Percentiles rank a stretch among this genome's conserved stretches.
phyloP scores from a whole-genome alignment of 2,888 invertebrate genomes.

The Tricholauxania praeusta region DNA sequence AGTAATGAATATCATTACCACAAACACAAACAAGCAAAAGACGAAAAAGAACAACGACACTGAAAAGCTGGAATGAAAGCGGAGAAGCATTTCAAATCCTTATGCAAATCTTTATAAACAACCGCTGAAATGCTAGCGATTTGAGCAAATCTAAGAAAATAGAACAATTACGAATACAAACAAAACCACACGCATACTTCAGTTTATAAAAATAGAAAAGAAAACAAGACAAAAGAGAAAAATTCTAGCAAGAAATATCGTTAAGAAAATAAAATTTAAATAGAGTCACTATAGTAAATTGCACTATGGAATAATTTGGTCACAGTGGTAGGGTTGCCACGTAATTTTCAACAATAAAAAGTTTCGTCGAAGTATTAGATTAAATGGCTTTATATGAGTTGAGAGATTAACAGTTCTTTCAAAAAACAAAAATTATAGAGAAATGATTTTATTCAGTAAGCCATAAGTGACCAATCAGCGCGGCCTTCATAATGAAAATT shows the following conservation, averaged over 20 bases:
- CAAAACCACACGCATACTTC: not conserved
- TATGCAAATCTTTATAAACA: constrained; percentile 12
- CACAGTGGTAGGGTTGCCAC: not conserved
- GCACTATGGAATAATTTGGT: not conserved
- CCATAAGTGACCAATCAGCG: no score
- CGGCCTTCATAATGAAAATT: no score
- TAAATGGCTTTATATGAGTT: no score
- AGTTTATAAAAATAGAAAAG: not conserved
- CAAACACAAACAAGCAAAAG: not conserved
- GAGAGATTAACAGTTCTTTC: no score
- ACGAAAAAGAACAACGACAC: no score
- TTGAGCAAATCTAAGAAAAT: not conserved
- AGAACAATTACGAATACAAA: not conserved
- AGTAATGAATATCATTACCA: not conserved
- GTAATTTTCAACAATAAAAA: no score
- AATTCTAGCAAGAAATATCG: not conserved
- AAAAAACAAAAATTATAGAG: no score
- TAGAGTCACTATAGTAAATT: not conserved
- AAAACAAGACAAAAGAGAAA: not conserved
- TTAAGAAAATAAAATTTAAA: not conserved
- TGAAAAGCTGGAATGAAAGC: not conserved
- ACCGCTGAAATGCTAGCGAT: not conserved
- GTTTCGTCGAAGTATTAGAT: no score
- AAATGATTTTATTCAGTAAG: no score
- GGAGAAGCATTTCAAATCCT: not conserved